Conservation (phyloP, 2,113 vertebrate species). For the Vireo altiloquus region DNA sequence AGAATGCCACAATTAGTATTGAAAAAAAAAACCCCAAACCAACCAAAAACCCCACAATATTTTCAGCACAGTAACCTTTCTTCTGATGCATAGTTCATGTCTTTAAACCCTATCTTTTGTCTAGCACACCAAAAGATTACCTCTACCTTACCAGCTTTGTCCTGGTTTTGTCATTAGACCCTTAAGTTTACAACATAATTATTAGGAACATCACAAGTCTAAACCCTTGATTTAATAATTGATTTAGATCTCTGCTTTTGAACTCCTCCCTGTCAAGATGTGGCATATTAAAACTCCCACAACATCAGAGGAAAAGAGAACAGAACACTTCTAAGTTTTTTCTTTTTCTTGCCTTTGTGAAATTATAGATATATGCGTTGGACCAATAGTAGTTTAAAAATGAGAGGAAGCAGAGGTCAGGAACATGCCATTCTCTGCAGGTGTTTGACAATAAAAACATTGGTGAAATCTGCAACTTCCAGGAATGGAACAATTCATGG, state of each 20-base stretch:
- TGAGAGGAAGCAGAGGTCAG: neutral
- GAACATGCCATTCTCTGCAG: neutral
- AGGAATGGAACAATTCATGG: neutral
- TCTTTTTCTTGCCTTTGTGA: neutral
- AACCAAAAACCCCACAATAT: neutral
- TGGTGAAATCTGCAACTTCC: neutral
- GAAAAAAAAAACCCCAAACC: neutral
- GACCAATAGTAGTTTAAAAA: neutral
- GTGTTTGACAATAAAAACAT: neutral
- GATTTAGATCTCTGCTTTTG: neutral
- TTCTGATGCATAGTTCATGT: neutral
- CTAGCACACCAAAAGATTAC: neutral
- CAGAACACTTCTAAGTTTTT: neutral
- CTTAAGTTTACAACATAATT: neutral
- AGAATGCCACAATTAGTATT: neutral
- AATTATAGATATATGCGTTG: neutral
- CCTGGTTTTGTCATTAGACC: neutral
- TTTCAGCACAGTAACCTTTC: neutral
- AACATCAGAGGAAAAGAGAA: neutral
- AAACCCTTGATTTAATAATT: neutral
- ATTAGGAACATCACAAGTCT: neutral
- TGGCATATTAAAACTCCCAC: neutral
- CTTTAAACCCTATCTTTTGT: neutral
- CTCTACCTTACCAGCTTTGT: neutral
- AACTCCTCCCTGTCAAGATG: neutral